Conservation (phyloP, 2,888 invertebrate species). For the Eristalis tenax region DNA sequence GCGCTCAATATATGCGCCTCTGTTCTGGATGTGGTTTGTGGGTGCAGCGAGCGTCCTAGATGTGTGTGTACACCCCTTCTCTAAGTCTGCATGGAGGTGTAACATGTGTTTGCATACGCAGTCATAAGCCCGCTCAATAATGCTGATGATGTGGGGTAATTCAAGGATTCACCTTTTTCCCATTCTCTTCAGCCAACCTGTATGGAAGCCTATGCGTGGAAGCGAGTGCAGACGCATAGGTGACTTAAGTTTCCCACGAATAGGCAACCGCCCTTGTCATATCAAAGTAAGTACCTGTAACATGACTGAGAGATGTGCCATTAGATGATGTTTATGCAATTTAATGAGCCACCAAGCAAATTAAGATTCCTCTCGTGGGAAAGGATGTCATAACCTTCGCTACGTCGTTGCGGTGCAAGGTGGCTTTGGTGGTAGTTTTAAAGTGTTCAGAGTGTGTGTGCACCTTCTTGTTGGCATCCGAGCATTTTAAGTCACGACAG, state of each 20-base stretch:
- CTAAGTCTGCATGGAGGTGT: constrained; percentile 37
- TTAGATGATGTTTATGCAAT: constrained; percentile 51
- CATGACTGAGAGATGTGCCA: constrained; percentile 45
- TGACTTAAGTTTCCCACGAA: constrained; percentile 14
- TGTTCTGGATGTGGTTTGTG: constrained; percentile 9
- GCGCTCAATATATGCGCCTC: constrained; percentile 36
- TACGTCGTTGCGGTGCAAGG: neutral
- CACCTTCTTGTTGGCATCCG: neutral
- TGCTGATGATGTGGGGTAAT: constrained; percentile 68
- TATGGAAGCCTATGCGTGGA: neutral
- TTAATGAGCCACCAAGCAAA: constrained; percentile 52
- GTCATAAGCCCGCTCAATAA: constrained; percentile 60
- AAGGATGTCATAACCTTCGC: constrained; percentile 43
- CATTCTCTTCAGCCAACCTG: neutral
- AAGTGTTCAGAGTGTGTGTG: no score
- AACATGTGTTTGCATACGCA: constrained; percentile 65
- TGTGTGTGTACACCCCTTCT: neutral
- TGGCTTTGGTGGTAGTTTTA: neutral
- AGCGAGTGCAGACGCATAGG: neutral
- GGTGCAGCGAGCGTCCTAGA: neutral
- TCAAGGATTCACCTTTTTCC: constrained; percentile 42
- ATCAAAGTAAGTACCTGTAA: constrained; percentile 51
- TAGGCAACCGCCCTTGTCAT: constrained; percentile 22
- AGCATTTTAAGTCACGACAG: neutral
- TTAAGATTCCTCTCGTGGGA: constrained; percentile 22